phyloP scores from a whole-genome alignment of 2,888 invertebrate genomes.

The Priapulus caudatus region DNA sequence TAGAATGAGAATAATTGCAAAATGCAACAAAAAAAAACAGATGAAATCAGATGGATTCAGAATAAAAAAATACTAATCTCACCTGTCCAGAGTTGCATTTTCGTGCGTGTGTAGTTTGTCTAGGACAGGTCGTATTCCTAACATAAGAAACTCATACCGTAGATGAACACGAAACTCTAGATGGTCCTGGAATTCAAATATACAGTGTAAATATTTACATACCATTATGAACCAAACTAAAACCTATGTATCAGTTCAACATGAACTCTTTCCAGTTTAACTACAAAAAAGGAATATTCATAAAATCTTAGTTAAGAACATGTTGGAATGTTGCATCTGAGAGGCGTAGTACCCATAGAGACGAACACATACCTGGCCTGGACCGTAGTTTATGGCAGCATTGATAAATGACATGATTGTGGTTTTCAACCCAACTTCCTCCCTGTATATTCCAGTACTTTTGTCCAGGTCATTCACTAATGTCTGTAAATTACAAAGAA shows the following conservation, averaged over 20 bases:
- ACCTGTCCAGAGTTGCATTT: constrained; percentile 76
- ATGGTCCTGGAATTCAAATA: constrained; percentile 42
- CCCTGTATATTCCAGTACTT: constrained; percentile 75
- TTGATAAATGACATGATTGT: constrained; percentile 97
- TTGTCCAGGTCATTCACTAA: constrained; percentile 82
- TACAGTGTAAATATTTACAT: neutral
- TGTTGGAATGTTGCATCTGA: no score
- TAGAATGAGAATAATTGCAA: no score
- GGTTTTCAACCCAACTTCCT: constrained; percentile 84
- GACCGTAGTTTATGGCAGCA: constrained; percentile 87
- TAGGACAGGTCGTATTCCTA: constrained; percentile 89
- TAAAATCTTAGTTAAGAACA: neutral
- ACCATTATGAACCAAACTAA: constrained; percentile 5
- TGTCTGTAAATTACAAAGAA: constrained; percentile 45
- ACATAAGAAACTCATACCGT: constrained; percentile 87
- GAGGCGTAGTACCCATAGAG: no score
- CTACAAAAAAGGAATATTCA: neutral
- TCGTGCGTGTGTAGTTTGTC: constrained; percentile 82
- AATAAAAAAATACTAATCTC: constrained; percentile 17
- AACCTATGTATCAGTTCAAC: neutral
- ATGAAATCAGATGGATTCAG: no score
- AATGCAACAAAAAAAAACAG: no score
- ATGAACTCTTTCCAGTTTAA: no score
- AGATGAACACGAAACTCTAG: constrained; percentile 87
- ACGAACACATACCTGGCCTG: constrained; percentile 74